These are phyloP conservation scores for Ctenochaetus hawaiiensis DNA, from an alignment of 2,797 vertebrate species.

Conservation along the genomic window DNA sequence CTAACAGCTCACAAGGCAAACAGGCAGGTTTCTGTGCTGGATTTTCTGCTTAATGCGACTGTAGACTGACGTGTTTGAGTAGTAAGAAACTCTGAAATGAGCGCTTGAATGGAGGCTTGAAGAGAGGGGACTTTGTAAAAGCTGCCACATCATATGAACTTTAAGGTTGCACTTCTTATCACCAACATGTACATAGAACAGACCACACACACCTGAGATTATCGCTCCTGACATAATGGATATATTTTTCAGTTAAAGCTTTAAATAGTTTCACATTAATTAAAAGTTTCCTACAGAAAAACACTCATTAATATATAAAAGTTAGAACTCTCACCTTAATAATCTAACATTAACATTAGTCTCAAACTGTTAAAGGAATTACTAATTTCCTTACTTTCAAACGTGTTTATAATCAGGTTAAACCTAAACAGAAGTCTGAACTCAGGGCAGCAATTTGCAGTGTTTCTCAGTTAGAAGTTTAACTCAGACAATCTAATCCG, in stretches of 20 bases:
- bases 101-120: neutral
- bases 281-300: neutral
- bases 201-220: neutral
- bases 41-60: neutral
- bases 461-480: neutral
- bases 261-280: neutral
- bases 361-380: neutral
- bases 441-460: neutral
- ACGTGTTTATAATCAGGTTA: neutral
- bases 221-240: no score
- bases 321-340: neutral
- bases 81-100: neutral
- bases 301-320: no score
- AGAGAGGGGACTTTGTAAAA: neutral
- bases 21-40: neutral
- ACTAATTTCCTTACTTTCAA: neutral
- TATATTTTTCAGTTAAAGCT: no score
- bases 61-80: constrained; percentile 10
- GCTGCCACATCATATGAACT: neutral
- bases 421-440: neutral
- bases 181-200: neutral
- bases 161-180: neutral
- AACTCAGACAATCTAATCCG: neutral
- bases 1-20: constrained; percentile 16
- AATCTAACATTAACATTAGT: neutral